phyloP scores from a whole-genome alignment of 1,140 invertebrate genomes.

The Pachypeltis micranthus region DNA sequence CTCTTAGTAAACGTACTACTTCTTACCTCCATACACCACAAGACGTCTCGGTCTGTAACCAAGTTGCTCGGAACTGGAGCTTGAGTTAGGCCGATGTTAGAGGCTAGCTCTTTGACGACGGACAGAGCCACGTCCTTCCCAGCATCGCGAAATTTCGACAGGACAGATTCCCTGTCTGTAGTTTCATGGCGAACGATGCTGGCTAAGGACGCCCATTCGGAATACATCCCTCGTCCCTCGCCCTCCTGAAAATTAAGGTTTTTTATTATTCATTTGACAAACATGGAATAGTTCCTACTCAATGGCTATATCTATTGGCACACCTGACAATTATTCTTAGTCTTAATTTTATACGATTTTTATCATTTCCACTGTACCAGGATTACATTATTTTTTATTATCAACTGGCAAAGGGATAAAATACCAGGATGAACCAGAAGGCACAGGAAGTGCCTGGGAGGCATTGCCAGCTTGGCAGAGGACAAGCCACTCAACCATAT shows the following conservation, averaged over 20 bases:
- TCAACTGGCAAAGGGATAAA: too few species aligned
- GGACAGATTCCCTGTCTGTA: slow-evolving; percentile 54
- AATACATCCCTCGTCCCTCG: slow-evolving; percentile 60
- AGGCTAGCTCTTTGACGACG: slow-evolving; percentile 67
- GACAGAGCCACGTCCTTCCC: slow-evolving; percentile 72
- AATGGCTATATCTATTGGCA: slow-evolving; percentile 35
- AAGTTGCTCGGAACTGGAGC: slow-evolving; percentile 62
- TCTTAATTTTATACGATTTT: neutral
- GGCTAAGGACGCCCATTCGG: slow-evolving; percentile 70
- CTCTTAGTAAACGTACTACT: too few species aligned
- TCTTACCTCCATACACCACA: slow-evolving; percentile 80
- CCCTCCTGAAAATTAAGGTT: slow-evolving; percentile 38
- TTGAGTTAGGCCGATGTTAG: slow-evolving; percentile 61
- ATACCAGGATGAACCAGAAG: neutral
- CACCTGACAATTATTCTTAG: neutral
- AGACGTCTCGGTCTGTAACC: slow-evolving; percentile 67
- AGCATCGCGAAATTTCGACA: slow-evolving; percentile 67
- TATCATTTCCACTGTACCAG: too few species aligned
- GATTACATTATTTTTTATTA: too few species aligned
- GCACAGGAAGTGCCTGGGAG: too few species aligned
- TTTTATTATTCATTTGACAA: slow-evolving; percentile 32
- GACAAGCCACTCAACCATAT: too few species aligned
- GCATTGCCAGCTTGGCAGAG: too few species aligned
- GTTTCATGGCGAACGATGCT: slow-evolving; percentile 51
- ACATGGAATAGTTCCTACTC: slow-evolving; percentile 35